These are phyloP conservation scores for Nannospalax galili DNA, from an alignment of 2,113 vertebrate genomes.

Conservation along the genomic window DNA sequence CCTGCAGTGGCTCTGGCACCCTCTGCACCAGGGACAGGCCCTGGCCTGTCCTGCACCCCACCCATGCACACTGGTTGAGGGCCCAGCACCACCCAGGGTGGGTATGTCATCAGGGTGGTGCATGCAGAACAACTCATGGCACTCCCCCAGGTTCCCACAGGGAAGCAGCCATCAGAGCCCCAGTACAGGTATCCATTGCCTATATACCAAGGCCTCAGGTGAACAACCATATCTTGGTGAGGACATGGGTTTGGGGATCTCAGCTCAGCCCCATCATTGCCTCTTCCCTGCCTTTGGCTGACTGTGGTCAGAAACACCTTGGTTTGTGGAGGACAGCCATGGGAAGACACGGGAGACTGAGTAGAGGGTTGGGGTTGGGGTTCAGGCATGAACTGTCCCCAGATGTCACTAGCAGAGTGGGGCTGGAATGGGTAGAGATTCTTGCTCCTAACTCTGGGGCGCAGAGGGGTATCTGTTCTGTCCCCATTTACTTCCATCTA, in stretches of 20 bases:
- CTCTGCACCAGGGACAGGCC: not conserved
- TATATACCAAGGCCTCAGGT: not conserved
- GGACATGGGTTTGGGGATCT: not conserved
- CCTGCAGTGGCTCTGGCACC: not conserved
- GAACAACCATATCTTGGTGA: not conserved
- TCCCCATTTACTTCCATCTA: not conserved
- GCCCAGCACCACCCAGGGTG: not conserved
- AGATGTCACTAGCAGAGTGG: not conserved
- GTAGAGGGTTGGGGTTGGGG: not conserved
- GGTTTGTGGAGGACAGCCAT: not conserved
- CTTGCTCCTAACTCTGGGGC: not conserved
- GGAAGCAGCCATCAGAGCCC: not conserved
- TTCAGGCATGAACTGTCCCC: too few relatives aligned
- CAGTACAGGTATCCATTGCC: rapidly evolving
- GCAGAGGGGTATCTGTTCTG: not conserved
- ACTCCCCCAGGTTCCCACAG: too few relatives aligned
- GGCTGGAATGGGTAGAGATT: not conserved
- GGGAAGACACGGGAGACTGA: not conserved
- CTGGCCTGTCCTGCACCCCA: not conserved
- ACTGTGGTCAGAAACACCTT: not conserved
- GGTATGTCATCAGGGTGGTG: too few relatives aligned
- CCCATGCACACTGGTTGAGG: not conserved
- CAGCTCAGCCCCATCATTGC: not conserved
- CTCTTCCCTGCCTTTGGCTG: not conserved
- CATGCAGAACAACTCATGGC: not conserved